Evolutionary conservation across 2,888 invertebrate species (phyloP), one percentile per base, ranked within the genome.

Genomic region (Chloroclysta siterata): DNA sequence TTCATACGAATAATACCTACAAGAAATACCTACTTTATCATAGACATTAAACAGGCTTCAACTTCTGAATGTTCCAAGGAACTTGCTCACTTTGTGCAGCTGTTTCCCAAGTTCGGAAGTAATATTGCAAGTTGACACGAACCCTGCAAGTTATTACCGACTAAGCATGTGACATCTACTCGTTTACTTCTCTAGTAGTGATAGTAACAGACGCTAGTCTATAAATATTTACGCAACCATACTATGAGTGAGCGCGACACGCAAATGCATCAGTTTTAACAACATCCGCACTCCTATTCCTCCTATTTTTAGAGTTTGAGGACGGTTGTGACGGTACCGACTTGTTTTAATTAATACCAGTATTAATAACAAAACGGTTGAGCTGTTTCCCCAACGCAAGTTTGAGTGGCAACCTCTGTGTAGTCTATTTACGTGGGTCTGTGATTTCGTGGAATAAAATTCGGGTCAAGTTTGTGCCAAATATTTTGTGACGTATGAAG

Each of bases 381-480:
- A 68, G 46, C 55, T 60, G 59, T 63, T 61, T 67, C 53, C 53
- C 66, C 63, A 54, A 63, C 57, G 53, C 41, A 65, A 67, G 33
- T 63, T 60, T 68, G 68, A 75, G 63, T 56, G 74, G 74, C 72
- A 68, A 48, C 60, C 63, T 63, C 57, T 69, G 44, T 69, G 69
- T 59, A 63, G 55, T 70, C 67, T 78, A 74, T 74, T 72, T 72
- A 73, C 57, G 66, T 66, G 64, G 53, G 55, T 42, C 50, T 60
- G 44, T 58, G 53, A 65, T 47, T 52, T 68, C 50, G 53, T 60
- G 46, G 63, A 69, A 68, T 67, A 63, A 57, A 66, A 72, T 72
- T 67, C 70, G 55, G 75, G 74, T 73, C 76, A 78, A 72, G 76
- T 67, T 69, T 67, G 65, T 70, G 63, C 66, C 60, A 68, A 66